Evolutionary conservation across 2,888 invertebrate genomes (phyloP).

Genomic region (Eupithecia subfuscata): DNA sequence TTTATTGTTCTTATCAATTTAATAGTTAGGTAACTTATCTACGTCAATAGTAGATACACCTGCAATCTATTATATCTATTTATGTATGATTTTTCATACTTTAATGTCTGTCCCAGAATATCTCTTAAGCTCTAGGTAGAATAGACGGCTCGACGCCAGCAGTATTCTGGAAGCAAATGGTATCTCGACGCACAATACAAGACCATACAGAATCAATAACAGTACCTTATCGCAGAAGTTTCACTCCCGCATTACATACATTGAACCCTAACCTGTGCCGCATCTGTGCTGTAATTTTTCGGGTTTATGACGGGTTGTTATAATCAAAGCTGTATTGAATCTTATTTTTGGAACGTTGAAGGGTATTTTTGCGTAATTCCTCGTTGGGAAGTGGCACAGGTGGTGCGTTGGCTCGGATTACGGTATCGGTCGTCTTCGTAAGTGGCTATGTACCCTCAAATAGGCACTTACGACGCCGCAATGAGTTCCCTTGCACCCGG

Average conservation of each 20-base stretch:
- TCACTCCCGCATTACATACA: slow-evolving; percentile 10
- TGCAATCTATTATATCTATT: neutral
- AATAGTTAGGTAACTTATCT: neutral
- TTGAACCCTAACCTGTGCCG: neutral
- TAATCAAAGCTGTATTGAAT: slow-evolving; percentile 1
- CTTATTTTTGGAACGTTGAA: neutral
- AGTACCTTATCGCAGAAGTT: slow-evolving; percentile 1
- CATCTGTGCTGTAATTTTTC: neutral
- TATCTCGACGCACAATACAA: slow-evolving; percentile 73
- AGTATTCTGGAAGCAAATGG: slow-evolving; percentile 55
- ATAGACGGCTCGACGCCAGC: slow-evolving; percentile 63
- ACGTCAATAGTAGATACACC: neutral
- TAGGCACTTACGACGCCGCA: slow-evolving; percentile 77
- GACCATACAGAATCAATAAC: slow-evolving; percentile 19
- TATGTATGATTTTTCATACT: neutral
- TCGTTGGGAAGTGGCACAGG: slow-evolving; percentile 15
- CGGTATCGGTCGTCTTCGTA: slow-evolving; percentile 72
- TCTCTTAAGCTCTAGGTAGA: slow-evolving; percentile 41
- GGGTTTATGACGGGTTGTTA: neutral
- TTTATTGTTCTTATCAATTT: slow-evolving; percentile 15
- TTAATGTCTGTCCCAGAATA: slow-evolving; percentile 3
- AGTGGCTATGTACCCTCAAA: slow-evolving; percentile 75
- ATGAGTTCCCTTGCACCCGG: slow-evolving; percentile 55
- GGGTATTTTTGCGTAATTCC: slow-evolving; percentile 1
- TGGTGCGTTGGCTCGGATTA: slow-evolving; percentile 72